Conservation (phyloP, 2,888 invertebrate species). For the Brassicogethes aeneus region DNA sequence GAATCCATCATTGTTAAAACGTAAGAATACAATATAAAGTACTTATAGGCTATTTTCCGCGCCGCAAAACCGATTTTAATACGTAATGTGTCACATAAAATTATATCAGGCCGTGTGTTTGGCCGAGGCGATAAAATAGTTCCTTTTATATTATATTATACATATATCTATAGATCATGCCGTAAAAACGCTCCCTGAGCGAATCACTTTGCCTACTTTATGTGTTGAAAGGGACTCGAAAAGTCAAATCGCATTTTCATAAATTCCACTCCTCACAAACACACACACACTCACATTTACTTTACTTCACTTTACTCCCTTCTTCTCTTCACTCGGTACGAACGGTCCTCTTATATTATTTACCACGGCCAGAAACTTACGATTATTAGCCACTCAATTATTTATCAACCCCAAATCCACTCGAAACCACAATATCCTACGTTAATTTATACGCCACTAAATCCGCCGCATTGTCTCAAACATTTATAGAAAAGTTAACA, state of each 20-base stretch:
- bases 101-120: conserved; percentile 34
- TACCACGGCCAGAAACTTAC: too few relatives aligned
- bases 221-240: conserved; percentile 14
- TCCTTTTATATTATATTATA: conserved; percentile 32
- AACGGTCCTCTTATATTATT: too few relatives aligned
- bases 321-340: too few relatives aligned
- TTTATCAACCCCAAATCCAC: too few relatives aligned
- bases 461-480: too few relatives aligned
- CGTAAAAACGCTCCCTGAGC: conserved; percentile 31
- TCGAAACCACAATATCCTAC: too few relatives aligned
- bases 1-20: conserved; percentile 34
- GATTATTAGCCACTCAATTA: too few relatives aligned
- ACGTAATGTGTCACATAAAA: conserved; percentile 43
- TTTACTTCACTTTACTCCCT: too few relatives aligned
- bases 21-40: conserved; percentile 35
- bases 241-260: background rate
- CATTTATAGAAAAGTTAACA: too few relatives aligned
- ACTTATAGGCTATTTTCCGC: conserved; percentile 43
- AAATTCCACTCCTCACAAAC: background rate
- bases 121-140: conserved; percentile 34
- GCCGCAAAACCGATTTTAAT: conserved; percentile 42
- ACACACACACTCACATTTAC: too few relatives aligned
- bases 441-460: too few relatives aligned
- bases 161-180: conserved; percentile 38
- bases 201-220: conserved; percentile 24